Conservation (phyloP, 2,888 invertebrate genomes). For the Melanophora roralis region DNA sequence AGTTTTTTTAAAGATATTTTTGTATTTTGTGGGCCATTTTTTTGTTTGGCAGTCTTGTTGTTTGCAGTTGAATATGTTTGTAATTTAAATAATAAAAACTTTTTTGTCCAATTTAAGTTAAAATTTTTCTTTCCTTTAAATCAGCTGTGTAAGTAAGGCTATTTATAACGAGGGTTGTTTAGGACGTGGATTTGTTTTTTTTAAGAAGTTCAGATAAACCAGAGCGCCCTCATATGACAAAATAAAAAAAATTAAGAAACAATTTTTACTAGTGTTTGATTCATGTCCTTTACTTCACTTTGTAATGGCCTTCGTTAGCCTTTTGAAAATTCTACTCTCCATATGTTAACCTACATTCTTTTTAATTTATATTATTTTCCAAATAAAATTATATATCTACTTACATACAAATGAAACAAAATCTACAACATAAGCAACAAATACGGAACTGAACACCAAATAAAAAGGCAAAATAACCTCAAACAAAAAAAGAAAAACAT, state of each 20-base stretch:
- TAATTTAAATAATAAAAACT: too few species aligned
- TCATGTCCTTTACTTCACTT: not conserved
- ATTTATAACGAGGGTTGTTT: not conserved
- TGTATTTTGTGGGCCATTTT: not conserved
- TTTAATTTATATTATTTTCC: not conserved
- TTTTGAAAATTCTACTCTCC: conserved; percentile 25
- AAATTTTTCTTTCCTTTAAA: too few species aligned
- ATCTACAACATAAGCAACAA: not conserved
- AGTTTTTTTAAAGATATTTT: not conserved
- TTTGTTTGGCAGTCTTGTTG: not conserved
- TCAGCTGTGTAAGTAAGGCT: too few species aligned
- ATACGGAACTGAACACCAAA: conserved; percentile 13
- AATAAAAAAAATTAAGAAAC: not conserved
- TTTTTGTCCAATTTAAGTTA: too few species aligned
- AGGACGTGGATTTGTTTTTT: not conserved
- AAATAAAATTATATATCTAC: too few species aligned
- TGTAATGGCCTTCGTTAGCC: too few species aligned
- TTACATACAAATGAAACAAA: conserved; percentile 35
- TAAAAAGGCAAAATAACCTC: not conserved
- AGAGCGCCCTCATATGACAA: not conserved
- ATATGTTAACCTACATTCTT: conserved; percentile 37
- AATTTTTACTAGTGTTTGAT: not conserved
- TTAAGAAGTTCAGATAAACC: not conserved
- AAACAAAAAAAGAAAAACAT: not conserved
- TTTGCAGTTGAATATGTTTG: too few species aligned